Percentiles rank a stretch among this genome's conserved stretches.
Conservation (phyloP, 2,797 vertebrate species). For the Lagorchestes hirsutus region DNA sequence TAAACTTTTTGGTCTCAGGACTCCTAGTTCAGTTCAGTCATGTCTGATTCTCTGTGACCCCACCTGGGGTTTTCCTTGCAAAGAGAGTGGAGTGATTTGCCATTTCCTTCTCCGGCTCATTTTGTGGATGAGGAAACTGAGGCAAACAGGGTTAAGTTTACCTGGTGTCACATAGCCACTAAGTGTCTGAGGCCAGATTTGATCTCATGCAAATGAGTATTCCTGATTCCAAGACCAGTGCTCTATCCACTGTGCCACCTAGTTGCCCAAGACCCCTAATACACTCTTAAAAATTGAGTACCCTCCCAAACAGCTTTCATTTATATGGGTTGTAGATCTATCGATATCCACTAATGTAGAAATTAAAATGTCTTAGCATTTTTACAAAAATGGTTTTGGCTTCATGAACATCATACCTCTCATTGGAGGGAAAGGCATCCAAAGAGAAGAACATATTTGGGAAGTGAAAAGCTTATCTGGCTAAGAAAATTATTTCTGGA, state of each 20-base stretch:
- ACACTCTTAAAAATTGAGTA: background rate
- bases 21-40: no score
- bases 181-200: background rate
- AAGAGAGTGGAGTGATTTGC: background rate
- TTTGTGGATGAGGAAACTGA: background rate
- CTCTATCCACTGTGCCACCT: background rate
- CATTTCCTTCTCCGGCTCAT: background rate
- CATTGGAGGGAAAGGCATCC: background rate
- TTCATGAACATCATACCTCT: background rate
- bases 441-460: background rate
- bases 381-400: background rate
- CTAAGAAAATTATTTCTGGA: background rate
- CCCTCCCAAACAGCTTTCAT: background rate
- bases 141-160: no score
- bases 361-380: background rate
- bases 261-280: background rate
- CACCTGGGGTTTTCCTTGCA: background rate
- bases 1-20: background rate
- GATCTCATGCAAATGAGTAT: background rate
- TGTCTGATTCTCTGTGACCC: background rate
- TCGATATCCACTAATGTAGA: background rate
- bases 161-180: no score
- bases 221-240: background rate
- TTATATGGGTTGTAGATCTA: background rate
- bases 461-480: background rate